Percentiles rank a stretch among this genome's conserved stretches.
phyloP scores from a whole-genome alignment of 2,888 invertebrate species.

The Eueremaeus valkanovi region DNA sequence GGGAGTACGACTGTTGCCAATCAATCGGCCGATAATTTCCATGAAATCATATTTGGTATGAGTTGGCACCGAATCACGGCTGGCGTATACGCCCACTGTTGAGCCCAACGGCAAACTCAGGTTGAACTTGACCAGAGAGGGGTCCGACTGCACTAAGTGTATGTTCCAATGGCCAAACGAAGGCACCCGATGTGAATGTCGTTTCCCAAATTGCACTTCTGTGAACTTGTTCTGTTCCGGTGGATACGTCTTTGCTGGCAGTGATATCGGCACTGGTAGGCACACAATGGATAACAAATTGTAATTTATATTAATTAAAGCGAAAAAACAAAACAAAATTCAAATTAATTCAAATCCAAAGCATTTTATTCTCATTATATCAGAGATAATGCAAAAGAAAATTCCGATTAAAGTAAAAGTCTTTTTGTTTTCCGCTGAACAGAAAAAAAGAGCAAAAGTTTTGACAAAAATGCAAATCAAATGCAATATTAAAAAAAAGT shows the following conservation, averaged over 20 bases:
- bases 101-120: slow-evolving; percentile 67
- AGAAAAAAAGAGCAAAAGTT: not conserved
- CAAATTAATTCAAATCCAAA: slow-evolving; percentile 2
- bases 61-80: slow-evolving; percentile 50
- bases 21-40: slow-evolving; percentile 48
- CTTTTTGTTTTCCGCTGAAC: not conserved
- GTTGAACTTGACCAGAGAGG: slow-evolving; percentile 59
- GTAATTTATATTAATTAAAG: too few relatives aligned
- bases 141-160: slow-evolving; percentile 71
- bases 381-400: not conserved
- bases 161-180: slow-evolving; percentile 91
- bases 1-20: slow-evolving; percentile 41
- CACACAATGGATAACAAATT: not conserved
- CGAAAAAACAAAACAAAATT: not conserved
- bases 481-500: not conserved
- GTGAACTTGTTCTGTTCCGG: slow-evolving; percentile 22
- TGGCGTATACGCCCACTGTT: slow-evolving; percentile 50
- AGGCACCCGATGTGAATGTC: slow-evolving; percentile 75
- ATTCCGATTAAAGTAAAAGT: not conserved
- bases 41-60: slow-evolving; percentile 51
- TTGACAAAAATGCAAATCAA: not conserved
- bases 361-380: not conserved
- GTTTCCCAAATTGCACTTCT: slow-evolving; percentile 62
- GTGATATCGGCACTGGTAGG: slow-evolving; percentile 14
- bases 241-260: slow-evolving; percentile 27